Evolutionary conservation across 1,140 invertebrate species (phyloP).

Genomic region (Riptortus pedestris): DNA sequence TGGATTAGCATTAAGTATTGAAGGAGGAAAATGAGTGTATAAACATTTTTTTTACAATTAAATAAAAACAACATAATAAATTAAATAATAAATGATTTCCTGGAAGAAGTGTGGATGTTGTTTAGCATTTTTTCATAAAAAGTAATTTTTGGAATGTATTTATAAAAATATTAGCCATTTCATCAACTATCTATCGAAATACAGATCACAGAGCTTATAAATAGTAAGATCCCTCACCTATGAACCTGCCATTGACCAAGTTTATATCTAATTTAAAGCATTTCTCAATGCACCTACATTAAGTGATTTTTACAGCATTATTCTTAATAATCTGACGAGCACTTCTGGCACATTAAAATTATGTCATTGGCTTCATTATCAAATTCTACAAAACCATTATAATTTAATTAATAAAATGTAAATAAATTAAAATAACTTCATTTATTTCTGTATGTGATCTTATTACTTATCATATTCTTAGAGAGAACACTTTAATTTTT

Average conservation of each 20-base stretch:
- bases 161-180: constrained; percentile 13
- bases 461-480: too few relatives aligned
- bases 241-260: constrained; percentile 23
- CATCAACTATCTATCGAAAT: constrained; percentile 24
- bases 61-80: too few relatives aligned
- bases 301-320: constrained; percentile 25
- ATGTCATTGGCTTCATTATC: constrained; percentile 11
- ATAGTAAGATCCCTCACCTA: constrained; percentile 25
- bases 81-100: too few relatives aligned
- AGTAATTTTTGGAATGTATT: neutral
- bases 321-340: constrained; percentile 26
- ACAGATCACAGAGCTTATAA: constrained; percentile 30
- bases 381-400: constrained; percentile 1
- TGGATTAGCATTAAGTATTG: too few relatives aligned
- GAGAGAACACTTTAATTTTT: too few relatives aligned
- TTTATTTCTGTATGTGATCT: too few relatives aligned
- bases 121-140: too few relatives aligned
- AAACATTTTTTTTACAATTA: too few relatives aligned
- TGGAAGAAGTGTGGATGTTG: too few relatives aligned
- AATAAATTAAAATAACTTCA: too few relatives aligned
- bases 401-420: neutral
- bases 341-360: constrained; percentile 30
- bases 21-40: too few relatives aligned
- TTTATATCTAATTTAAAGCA: constrained; percentile 29
- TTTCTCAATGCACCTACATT: constrained; percentile 25